Conservation (phyloP, 1,140 invertebrate genomes). For the Pseudomyrmex concolor region DNA sequence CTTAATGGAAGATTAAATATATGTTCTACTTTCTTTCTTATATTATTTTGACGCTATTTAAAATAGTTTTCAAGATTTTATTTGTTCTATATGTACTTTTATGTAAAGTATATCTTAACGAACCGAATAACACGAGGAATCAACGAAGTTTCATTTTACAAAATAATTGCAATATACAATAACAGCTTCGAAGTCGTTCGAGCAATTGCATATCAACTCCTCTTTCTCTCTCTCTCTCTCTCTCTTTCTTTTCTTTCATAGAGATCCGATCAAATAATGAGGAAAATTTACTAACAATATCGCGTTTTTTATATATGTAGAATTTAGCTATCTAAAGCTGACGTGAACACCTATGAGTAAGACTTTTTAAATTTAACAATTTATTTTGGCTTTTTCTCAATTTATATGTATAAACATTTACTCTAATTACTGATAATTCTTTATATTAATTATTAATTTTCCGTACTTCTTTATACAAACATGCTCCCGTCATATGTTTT, state of each 20-base stretch:
- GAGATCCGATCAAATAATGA: constrained; percentile 33
- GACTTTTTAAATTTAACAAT: constrained; percentile 82
- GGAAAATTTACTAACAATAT: constrained; percentile 28
- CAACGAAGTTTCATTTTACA: constrained; percentile 18
- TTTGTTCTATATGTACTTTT: constrained; percentile 36
- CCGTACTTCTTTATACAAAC: constrained; percentile 79
- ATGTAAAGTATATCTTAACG: constrained; percentile 47
- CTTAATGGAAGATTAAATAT: constrained; percentile 57
- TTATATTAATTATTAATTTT: constrained; percentile 68
- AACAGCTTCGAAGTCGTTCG: constrained; percentile 1
- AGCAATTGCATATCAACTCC: constrained; percentile 32
- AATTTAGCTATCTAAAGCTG: constrained; percentile 54
- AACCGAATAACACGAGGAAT: constrained; percentile 47
- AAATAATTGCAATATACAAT: not conserved
- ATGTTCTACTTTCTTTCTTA: constrained; percentile 47
- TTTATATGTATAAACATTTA: constrained; percentile 81
- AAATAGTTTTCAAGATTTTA: constrained; percentile 48
- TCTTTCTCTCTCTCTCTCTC: no score
- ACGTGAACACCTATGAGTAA: constrained; percentile 74
- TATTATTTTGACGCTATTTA: constrained; percentile 35
- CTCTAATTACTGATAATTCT: constrained; percentile 78
- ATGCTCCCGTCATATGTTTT: constrained; percentile 49
- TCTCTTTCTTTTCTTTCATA: not conserved
- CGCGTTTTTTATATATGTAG: constrained; percentile 28
- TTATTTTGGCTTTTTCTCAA: constrained; percentile 81